Base-by-base conservation (phyloP, 2,113 vertebrate genomes). In the Pachypanchax playfairii region DNA sequence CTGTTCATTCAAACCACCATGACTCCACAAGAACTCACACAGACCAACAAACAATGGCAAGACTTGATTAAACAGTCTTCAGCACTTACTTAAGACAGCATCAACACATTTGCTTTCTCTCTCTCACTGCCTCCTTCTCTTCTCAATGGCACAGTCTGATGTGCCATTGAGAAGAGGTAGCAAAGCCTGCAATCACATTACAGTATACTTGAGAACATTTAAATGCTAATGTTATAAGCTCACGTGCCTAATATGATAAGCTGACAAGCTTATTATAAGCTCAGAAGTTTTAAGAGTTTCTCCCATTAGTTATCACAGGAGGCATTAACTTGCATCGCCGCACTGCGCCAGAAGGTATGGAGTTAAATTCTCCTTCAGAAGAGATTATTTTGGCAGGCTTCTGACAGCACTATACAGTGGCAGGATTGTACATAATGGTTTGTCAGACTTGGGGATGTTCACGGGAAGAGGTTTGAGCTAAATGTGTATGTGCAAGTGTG, bases 211-310 rank as follows among this genome's bases (percentile, higher is more conserved):
- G 49, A 68, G 87, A 89, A 92, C 87, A 92, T 92, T 91, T 91
- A 92, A 92, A 93, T 93, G 90, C 90, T 92, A 92, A 93, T 93
- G 91, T 92, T 80, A 90, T 92, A 92, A 92, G 91, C 92, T 92
- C 91, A 92, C 91, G 91, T 88, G 89, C 84, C 90, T 93, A 91
- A 92, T 92, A 90, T 91, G 91, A 92, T 93, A 93, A 92, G 88
- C 89, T 93, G 92, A 93, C 91, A 92, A 92, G 92, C 91, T 91
- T 92, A 92, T 91, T 90, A 91, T 92, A 93, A 92, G 89, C 91
- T 90, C 69, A 86, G 87, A 92, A 91, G 90, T 92, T 92, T 92
- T 88, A 91, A 92, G 90, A 92, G 87, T 92, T 92, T 90, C 85
- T 89, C 80, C 85, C 79, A 89, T 92, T 93, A 91, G 90, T 89